Evolutionary conservation across 2,113 vertebrate species (phyloP).

Genomic region (Paracanthobrama guichenoti): DNA sequence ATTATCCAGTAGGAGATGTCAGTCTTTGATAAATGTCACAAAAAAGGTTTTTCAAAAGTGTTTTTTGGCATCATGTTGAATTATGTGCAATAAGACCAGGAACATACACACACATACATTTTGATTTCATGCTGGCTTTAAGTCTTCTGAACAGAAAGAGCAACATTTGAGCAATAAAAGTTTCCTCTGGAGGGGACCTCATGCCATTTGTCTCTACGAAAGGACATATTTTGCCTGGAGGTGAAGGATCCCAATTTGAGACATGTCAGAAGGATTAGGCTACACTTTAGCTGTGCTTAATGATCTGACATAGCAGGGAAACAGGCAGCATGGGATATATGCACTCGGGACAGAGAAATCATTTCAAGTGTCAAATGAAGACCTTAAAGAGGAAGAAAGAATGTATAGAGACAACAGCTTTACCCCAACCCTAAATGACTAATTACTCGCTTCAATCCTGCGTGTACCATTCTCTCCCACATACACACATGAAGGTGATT

Average conservation of each 20-base stretch:
- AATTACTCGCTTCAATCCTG: neutral
- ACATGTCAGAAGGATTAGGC: slow-evolving; percentile 6
- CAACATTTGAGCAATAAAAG: slow-evolving; percentile 4
- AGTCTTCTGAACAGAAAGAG: neutral
- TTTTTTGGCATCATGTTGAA: neutral
- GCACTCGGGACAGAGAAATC: slow-evolving; percentile 1
- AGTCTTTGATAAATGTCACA: neutral
- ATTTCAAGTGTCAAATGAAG: slow-evolving; percentile 18
- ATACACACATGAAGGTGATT: slow-evolving; percentile 38
- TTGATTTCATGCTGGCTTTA: neutral
- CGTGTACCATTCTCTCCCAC: neutral
- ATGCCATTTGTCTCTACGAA: neutral
- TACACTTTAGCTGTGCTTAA: slow-evolving; percentile 12
- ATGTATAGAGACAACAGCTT: slow-evolving; percentile 7
- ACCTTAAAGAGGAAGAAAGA: neutral
- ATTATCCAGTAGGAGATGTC: neutral
- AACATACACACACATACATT: neutral
- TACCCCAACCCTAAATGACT: neutral
- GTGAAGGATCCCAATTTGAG: slow-evolving; percentile 2
- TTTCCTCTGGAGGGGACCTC: neutral
- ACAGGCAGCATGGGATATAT: neutral
- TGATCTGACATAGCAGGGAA: slow-evolving; percentile 11
- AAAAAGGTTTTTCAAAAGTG: too few relatives aligned
- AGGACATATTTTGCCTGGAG: slow-evolving; percentile 17
- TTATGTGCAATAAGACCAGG: neutral